Conservation (phyloP, 2,797 vertebrate species). For the Coccyzus lansbergi region DNA sequence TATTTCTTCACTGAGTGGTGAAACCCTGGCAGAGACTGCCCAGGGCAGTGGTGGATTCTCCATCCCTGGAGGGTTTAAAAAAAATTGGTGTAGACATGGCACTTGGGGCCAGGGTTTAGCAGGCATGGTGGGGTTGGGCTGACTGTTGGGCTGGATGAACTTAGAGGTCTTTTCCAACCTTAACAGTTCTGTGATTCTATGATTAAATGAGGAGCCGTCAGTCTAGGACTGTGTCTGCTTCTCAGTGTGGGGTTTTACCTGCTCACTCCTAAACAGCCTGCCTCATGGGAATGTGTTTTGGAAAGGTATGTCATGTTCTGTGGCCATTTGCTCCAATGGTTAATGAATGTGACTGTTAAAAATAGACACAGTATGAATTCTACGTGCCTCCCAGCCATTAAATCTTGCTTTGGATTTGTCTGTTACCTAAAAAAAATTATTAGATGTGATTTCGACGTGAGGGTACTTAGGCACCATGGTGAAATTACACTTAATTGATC, state of each 20-base stretch:
- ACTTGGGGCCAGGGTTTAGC: too few relatives aligned
- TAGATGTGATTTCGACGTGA: background rate
- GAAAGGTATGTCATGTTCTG: fast-evolving
- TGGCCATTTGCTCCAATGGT: background rate
- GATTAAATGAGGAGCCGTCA: background rate
- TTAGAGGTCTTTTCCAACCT: too few relatives aligned
- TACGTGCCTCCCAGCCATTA: background rate
- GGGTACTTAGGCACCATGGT: background rate
- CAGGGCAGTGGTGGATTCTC: too few relatives aligned
- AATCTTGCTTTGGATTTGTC: background rate
- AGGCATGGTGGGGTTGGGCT: too few relatives aligned
- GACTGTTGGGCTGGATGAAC: too few relatives aligned
- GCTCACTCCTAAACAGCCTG: background rate
- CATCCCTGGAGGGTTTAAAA: too few relatives aligned
- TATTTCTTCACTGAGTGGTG: too few relatives aligned
- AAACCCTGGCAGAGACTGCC: too few relatives aligned
- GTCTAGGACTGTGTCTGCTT: background rate
- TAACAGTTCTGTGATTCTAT: background rate
- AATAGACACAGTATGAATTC: background rate
- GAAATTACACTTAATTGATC: background rate
- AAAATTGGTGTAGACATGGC: too few relatives aligned
- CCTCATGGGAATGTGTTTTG: too few relatives aligned
- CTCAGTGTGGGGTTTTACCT: background rate
- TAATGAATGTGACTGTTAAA: background rate
- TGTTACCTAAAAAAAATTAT: background rate